Conservation (phyloP, 2,888 invertebrate genomes). For the Cheilosia variabilis region DNA sequence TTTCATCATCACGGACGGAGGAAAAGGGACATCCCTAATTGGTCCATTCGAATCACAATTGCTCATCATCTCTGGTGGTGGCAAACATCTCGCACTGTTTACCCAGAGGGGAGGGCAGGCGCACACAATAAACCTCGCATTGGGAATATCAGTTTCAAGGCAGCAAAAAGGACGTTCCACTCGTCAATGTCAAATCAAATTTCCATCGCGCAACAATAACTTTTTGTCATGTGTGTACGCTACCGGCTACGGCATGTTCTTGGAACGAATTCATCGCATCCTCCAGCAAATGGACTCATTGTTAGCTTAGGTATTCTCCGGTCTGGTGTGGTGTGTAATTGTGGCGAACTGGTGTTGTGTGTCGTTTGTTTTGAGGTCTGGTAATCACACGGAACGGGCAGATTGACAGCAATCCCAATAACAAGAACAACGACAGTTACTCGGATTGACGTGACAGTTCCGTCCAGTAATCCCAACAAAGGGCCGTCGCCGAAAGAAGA, state of each 20-base stretch:
- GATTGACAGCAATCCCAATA: constrained; percentile 69
- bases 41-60: constrained; percentile 69
- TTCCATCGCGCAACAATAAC: constrained; percentile 63
- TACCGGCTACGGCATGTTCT: constrained; percentile 28
- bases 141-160: constrained; percentile 59
- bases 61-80: constrained; percentile 59
- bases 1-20: constrained; percentile 51
- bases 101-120: constrained; percentile 51
- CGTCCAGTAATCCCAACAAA: constrained; percentile 73
- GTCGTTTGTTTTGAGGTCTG: constrained; percentile 67
- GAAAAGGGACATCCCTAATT: constrained; percentile 55
- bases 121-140: constrained; percentile 14
- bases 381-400: constrained; percentile 67
- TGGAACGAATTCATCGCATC: constrained; percentile 61
- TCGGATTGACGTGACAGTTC: constrained; percentile 69
- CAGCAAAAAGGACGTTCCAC: constrained; percentile 57
- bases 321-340: constrained; percentile 59
- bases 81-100: constrained; percentile 47
- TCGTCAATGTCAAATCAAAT: constrained; percentile 75
- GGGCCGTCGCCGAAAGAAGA: constrained; percentile 40
- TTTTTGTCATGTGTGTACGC: constrained; percentile 64
- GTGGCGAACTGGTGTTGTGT: constrained; percentile 62
- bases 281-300: constrained; percentile 67
- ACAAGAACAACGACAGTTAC: constrained; percentile 25
- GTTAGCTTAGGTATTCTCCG: constrained; percentile 41